Conservation (phyloP, 2,797 vertebrate genomes). For the Syndactyla subalaris region DNA sequence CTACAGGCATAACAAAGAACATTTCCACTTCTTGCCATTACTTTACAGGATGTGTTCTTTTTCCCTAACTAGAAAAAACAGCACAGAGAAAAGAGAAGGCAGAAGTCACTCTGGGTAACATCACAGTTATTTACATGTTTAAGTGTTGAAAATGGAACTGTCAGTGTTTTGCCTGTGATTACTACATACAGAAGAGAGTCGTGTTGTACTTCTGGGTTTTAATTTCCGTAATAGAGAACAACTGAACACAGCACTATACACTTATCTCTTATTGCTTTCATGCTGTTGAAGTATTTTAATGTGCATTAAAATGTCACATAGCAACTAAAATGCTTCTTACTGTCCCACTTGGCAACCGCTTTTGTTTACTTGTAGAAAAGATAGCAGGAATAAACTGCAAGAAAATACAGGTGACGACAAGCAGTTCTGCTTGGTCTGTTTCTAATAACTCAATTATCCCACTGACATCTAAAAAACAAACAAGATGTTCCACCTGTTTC, state of each 20-base stretch:
- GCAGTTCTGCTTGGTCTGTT: background rate
- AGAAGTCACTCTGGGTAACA: background rate
- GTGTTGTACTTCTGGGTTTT: background rate
- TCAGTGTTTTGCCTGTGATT: background rate
- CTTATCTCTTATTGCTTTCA: background rate
- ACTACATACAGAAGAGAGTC: background rate
- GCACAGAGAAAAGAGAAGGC: background rate
- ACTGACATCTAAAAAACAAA: background rate
- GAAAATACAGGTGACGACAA: background rate
- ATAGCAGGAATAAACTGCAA: background rate
- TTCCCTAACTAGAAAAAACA: background rate
- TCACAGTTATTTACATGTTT: background rate
- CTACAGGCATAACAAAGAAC: background rate
- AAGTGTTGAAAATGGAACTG: background rate
- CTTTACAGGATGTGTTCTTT: background rate
- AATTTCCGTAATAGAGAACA: background rate
- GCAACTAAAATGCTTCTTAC: background rate
- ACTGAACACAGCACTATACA: background rate
- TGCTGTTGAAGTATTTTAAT: background rate
- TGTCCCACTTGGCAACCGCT: background rate
- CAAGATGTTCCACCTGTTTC: background rate
- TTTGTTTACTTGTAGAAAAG: background rate
- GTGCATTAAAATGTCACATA: background rate
- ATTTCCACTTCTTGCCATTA: background rate
- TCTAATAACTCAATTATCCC: background rate